Evolutionary conservation across 2,888 invertebrate genomes (phyloP).

Genomic region (Epistrophe eligans): DNA sequence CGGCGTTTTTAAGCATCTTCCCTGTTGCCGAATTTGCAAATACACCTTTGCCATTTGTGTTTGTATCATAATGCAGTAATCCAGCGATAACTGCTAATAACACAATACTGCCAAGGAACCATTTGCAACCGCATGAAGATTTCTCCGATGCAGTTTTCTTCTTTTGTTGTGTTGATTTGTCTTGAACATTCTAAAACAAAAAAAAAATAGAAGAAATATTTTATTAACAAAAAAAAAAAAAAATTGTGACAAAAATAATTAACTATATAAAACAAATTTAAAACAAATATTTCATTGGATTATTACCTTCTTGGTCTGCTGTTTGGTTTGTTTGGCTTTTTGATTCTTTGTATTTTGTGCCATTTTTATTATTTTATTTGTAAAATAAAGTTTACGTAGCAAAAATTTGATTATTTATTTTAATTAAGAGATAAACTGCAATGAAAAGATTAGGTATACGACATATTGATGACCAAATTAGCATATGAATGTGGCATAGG

Average conservation of each 20-base stretch:
- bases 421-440: conserved; percentile 61
- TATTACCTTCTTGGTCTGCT: conserved; percentile 82
- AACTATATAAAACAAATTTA: neutral
- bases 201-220: no score
- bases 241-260: neutral
- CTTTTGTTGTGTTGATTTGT: conserved; percentile 81
- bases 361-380: conserved; percentile 79
- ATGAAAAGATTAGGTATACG: conserved; percentile 3
- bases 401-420: conserved; percentile 56
- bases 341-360: conserved; percentile 83
- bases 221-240: conserved; percentile 12
- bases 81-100: conserved; percentile 86
- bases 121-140: conserved; percentile 85
- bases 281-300: neutral
- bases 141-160: conserved; percentile 79
- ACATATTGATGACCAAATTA: conserved; percentile 5
- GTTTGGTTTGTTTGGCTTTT: conserved; percentile 83
- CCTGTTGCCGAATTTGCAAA: conserved; percentile 89
- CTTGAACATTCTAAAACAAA: conserved; percentile 80
- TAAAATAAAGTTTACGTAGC: conserved; percentile 62
- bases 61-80: conserved; percentile 87
- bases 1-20: conserved; percentile 87
- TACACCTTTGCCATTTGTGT: conserved; percentile 87
- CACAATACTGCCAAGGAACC: conserved; percentile 87
- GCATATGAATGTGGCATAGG: neutral